phyloP scores from a whole-genome alignment of 2,797 vertebrate species.

The Poecile montanus region DNA sequence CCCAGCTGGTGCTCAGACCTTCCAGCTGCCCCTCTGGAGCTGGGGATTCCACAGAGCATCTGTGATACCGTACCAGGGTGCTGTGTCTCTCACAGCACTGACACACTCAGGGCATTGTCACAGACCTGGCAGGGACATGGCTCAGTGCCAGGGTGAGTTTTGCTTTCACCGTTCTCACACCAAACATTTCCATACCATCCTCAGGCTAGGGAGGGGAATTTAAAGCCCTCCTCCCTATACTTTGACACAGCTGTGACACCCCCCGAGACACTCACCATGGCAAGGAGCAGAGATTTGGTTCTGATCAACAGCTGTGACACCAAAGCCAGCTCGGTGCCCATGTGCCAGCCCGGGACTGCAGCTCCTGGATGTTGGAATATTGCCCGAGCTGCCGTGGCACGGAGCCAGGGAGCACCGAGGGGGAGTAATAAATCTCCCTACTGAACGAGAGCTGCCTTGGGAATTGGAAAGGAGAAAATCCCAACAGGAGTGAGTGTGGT shows the following conservation, averaged over 20 bases:
- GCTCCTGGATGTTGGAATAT: background rate
- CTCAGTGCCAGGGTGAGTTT: background rate
- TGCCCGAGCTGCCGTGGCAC: background rate
- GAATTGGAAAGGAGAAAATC: conserved; percentile 55
- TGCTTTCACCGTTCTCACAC: background rate
- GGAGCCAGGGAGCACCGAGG: background rate
- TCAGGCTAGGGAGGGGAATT: too few species aligned
- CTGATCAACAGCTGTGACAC: background rate
- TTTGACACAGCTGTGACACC: background rate
- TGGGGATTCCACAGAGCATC: fast-evolving
- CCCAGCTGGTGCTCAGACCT: fast-evolving
- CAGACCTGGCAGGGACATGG: fast-evolving
- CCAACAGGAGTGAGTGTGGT: conserved; percentile 31
- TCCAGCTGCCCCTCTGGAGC: fast-evolving
- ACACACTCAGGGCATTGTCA: background rate
- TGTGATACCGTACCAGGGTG: fast-evolving
- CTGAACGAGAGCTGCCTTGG: conserved; percentile 45
- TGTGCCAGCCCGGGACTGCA: background rate
- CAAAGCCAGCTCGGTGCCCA: fast-evolving
- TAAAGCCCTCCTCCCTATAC: background rate
- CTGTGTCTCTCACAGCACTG: fast-evolving
- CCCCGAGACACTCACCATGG: fast-evolving
- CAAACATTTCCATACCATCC: background rate
- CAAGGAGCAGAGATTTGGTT: background rate
- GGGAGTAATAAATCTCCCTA: conserved; percentile 31